Percentiles rank a stretch among this genome's conserved stretches.
phyloP scores from a whole-genome alignment of 2,888 invertebrate species.

The Macrophya annulata region DNA sequence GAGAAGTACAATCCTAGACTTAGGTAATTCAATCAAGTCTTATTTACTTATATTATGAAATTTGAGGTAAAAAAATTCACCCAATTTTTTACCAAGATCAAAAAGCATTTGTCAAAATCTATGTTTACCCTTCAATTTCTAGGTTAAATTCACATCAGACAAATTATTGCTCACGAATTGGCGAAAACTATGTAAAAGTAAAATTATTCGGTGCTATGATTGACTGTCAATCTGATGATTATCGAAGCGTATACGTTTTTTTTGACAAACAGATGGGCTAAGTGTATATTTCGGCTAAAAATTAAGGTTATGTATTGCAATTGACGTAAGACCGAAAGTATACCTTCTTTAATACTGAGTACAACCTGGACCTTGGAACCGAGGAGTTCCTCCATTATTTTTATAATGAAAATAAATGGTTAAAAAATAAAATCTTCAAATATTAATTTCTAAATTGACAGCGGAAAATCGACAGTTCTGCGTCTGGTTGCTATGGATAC shows the following conservation, averaged over 20 bases:
- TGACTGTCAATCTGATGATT: not conserved
- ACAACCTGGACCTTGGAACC: conserved; percentile 86
- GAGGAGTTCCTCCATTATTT: conserved; percentile 84
- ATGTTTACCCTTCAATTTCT: conserved; percentile 16
- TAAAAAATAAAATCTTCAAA: conserved; percentile 32
- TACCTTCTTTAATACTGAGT: conserved; percentile 85
- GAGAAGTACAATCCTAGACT: not conserved
- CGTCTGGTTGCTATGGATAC: conserved; percentile 53
- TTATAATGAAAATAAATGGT: conserved; percentile 48
- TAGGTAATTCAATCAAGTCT: not conserved
- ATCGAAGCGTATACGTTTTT: not conserved
- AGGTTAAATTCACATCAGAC: not conserved
- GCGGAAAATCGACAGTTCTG: conserved; percentile 34
- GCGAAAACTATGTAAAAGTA: not conserved
- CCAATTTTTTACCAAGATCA: not conserved
- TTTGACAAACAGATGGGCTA: not conserved
- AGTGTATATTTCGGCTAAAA: not conserved
- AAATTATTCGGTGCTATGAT: not conserved
- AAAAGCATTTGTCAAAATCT: not conserved
- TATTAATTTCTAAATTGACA: not conserved
- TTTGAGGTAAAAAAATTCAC: not conserved
- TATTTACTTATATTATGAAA: not conserved
- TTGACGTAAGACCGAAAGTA: conserved; percentile 65
- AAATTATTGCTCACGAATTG: not conserved
- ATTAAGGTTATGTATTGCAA: conserved; percentile 59